Percentiles rank a stretch among this genome's conserved stretches.
Conservation (phyloP, 1,140 invertebrate genomes). For the Zaprionus ornatus region DNA sequence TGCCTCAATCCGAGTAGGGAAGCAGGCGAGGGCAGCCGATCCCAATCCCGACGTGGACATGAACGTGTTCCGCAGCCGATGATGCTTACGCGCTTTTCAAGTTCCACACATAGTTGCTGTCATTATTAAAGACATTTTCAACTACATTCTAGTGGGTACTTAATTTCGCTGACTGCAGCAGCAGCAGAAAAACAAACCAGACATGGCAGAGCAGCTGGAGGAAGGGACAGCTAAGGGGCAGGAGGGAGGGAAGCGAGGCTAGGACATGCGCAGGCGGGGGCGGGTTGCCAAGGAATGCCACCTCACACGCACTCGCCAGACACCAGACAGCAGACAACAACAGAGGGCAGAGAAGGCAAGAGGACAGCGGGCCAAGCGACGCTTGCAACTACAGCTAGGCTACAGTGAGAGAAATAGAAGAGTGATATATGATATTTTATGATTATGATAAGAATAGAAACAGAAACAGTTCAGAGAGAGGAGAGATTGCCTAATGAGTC, state of each 20-base stretch:
- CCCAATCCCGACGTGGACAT: conserved; percentile 27
- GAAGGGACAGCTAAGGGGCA: not conserved
- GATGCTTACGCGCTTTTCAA: conserved; percentile 83
- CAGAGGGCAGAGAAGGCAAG: not conserved
- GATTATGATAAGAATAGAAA: not conserved
- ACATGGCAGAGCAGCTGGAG: not conserved
- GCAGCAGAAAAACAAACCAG: not conserved
- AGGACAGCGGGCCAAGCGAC: not conserved
- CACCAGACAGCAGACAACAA: not conserved
- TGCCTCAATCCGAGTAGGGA: not conserved
- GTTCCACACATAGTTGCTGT: conserved; percentile 83
- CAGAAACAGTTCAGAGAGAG: not conserved
- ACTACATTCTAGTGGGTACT: conserved; percentile 82
- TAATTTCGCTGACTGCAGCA: conserved; percentile 69
- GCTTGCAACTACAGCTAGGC: conserved; percentile 21
- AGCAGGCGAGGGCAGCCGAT: not conserved
- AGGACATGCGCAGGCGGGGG: not conserved
- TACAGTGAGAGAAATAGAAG: not conserved
- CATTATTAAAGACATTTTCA: conserved; percentile 83
- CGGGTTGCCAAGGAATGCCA: conserved; percentile 36
- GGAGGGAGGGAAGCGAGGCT: no score
- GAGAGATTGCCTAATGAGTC: not conserved
- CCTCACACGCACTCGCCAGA: conserved; percentile 43
- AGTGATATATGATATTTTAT: not conserved
- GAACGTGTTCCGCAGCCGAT: conserved; percentile 66